These are phyloP conservation scores for Muricea muricata DNA, from an alignment of 92 coral and sea anemone genomes.

Conservation along the genomic window DNA sequence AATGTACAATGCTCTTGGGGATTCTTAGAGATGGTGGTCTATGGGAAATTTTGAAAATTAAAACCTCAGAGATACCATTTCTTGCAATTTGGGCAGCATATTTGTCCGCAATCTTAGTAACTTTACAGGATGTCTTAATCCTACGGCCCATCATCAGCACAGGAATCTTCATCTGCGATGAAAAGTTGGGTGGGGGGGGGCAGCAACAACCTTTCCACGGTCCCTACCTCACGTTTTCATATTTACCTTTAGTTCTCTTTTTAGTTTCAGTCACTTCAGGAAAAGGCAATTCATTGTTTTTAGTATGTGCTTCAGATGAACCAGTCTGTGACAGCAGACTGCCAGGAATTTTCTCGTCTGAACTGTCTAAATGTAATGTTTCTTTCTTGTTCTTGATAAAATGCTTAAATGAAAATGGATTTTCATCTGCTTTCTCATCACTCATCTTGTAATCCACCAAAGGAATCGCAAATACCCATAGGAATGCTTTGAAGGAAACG, in stretches of 20 bases:
- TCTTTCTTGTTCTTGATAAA: conserved; percentile 68
- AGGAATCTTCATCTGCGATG: no score
- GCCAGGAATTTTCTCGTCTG: not conserved
- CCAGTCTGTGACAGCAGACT: not conserved
- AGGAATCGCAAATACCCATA: not conserved
- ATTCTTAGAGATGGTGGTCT: no score
- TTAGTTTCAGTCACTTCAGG: conserved; percentile 21
- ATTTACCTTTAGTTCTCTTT: not conserved
- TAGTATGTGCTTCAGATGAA: not conserved
- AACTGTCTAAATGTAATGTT: conserved; percentile 10
- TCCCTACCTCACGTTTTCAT: no score
- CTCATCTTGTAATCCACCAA: not conserved
- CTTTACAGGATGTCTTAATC: no score
- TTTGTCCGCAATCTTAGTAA: no score
- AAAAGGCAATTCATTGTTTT: conserved; percentile 12
- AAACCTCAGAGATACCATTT: no score
- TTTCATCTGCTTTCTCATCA: conserved; percentile 37
- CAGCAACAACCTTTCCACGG: no score
- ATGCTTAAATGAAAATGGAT: conserved; percentile 82
- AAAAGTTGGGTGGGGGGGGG: no score
- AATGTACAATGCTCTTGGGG: no score
- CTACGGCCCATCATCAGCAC: no score
- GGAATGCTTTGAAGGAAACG: not conserved
- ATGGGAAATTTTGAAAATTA: no score
- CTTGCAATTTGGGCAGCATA: no score